These are phyloP conservation scores for Physeter macrocephalus DNA, from an alignment of 2,113 vertebrate genomes.

Conservation along the genomic window DNA sequence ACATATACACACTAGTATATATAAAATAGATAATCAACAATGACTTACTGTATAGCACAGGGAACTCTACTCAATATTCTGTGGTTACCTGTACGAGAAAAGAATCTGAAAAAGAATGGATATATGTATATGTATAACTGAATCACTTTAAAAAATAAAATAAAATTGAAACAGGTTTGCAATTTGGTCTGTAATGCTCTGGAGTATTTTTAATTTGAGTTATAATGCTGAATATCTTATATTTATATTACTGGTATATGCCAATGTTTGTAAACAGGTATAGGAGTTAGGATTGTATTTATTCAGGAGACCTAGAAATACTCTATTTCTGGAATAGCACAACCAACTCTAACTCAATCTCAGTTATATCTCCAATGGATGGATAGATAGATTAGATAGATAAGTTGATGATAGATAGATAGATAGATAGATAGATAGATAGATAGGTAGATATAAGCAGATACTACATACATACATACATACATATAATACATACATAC, in stretches of 20 bases:
- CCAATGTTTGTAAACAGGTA: not conserved
- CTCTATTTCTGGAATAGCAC: not conserved
- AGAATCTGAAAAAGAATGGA: not conserved
- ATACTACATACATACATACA: not conserved
- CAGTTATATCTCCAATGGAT: not conserved
- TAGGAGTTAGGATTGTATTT: not conserved
- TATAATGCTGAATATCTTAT: not conserved
- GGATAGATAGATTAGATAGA: not conserved
- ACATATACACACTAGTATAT: not conserved
- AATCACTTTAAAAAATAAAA: not conserved
- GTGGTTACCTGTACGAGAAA: not conserved
- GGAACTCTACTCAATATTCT: not conserved
- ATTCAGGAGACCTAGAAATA: not conserved
- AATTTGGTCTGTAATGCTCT: not conserved
- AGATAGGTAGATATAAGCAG: not conserved
- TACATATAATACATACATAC: not conserved
- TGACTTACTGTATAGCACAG: not conserved
- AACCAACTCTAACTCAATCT: not conserved
- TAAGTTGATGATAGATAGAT: not conserved
- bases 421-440: not conserved
- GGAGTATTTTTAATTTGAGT: not conserved
- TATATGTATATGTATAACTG: not conserved
- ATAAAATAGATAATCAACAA: not conserved
- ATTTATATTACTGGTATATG: not conserved
- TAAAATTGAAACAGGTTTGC: not conserved